Evolutionary conservation across 2,888 invertebrate species (phyloP).

Genomic region (Melanchra persicariae): DNA sequence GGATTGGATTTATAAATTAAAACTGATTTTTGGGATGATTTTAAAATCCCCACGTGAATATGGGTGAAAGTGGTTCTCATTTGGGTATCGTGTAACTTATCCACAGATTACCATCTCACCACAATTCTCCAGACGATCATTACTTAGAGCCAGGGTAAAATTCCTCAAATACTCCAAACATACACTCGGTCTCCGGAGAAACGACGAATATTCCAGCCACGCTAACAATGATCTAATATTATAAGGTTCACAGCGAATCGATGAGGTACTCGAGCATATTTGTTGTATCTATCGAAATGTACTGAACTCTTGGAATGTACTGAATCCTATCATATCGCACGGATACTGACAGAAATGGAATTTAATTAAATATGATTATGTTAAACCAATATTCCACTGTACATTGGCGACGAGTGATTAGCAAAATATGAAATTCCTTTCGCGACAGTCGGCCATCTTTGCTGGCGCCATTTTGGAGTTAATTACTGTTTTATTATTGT

Average conservation of each 20-base stretch:
- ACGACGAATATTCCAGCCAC: conserved; percentile 29
- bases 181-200: conserved; percentile 27
- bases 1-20: neutral
- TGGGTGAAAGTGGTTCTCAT: neutral
- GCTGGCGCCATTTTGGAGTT: conserved; percentile 30
- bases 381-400: conserved; percentile 67
- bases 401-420: conserved; percentile 58
- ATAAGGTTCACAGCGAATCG: conserved; percentile 38
- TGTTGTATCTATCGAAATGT: conserved; percentile 44
- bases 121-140: neutral
- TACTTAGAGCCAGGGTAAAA: conserved; percentile 13
- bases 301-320: conserved; percentile 60
- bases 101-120: neutral
- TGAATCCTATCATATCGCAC: conserved; percentile 61
- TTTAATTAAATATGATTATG: conserved; percentile 78
- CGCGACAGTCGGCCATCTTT: conserved; percentile 37
- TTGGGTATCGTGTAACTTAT: conserved; percentile 3
- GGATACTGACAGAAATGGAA: conserved; percentile 70
- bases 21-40: neutral
- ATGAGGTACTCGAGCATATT: conserved; percentile 50
- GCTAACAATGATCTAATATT: conserved; percentile 42
- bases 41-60: neutral
- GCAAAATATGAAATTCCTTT: conserved; percentile 76
- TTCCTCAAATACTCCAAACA: conserved; percentile 31
- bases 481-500: conserved; percentile 45